phyloP scores from a whole-genome alignment of 2,888 invertebrate species.

The Idaea straminata region DNA sequence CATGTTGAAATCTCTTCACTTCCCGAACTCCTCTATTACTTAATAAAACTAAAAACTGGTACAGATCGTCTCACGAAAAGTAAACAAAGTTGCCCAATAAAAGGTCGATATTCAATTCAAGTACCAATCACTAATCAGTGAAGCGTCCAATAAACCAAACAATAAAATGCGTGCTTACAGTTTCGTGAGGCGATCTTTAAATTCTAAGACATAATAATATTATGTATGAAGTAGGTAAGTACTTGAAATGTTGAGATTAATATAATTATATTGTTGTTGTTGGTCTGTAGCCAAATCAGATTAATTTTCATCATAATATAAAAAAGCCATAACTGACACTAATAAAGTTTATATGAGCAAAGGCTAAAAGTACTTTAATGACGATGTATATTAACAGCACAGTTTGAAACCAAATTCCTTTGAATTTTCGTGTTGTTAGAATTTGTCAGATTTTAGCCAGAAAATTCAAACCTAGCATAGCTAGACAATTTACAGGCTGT shows the following conservation, averaged over 20 bases:
- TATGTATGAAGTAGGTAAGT: neutral
- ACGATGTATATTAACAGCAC: neutral
- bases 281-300: neutral
- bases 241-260: neutral
- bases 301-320: neutral
- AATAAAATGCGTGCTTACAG: neutral
- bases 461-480: no score
- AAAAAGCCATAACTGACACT: neutral
- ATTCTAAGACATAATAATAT: neutral
- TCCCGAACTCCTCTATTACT: no score
- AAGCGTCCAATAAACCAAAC: no score
- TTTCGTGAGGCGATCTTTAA: neutral
- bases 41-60: no score
- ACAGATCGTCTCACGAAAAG: no score
- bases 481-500: no score
- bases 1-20: no score
- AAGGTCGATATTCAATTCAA: no score
- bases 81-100: no score
- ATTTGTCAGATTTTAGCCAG: no score
- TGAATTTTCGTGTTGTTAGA: neutral
- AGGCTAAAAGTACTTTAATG: neutral
- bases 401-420: conserved; percentile 2
- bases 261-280: neutral
- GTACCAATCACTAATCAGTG: no score
- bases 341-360: neutral